phyloP scores from a whole-genome alignment of 2,797 vertebrate genomes.

The Heteromormyrus szaboi region DNA sequence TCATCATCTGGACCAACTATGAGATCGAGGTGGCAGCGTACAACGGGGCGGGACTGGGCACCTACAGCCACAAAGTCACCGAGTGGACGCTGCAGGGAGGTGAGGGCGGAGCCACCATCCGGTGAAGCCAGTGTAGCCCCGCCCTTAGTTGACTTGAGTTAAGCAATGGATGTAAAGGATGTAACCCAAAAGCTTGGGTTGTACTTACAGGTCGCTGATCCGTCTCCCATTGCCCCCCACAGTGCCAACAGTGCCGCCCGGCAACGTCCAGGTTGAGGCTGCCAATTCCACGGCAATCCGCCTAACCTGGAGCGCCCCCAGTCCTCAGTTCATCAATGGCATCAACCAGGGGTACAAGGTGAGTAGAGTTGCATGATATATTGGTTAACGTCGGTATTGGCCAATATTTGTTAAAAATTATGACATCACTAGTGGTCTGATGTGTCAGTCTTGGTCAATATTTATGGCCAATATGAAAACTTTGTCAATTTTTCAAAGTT shows the following conservation, averaged over 20 bases:
- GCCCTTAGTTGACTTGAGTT: background rate
- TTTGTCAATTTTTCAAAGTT: background rate
- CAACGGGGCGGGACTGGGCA: conserved; percentile 84
- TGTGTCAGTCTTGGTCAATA: background rate
- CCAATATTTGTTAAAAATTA: background rate
- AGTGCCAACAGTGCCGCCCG: conserved; percentile 94
- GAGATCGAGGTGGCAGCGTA: conserved; percentile 94
- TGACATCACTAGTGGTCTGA: background rate
- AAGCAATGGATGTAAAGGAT: background rate
- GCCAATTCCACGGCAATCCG: conserved; percentile 92
- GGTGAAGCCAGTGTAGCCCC: background rate
- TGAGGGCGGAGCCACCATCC: conserved; percentile 44
- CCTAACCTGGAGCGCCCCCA: conserved; percentile 95
- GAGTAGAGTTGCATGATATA: conserved; percentile 32
- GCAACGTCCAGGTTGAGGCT: conserved; percentile 81
- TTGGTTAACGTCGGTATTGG: background rate
- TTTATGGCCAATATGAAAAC: background rate
- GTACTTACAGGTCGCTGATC: background rate
- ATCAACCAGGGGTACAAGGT: conserved; percentile 99
- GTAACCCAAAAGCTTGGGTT: background rate
- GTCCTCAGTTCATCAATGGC: conserved; percentile 96
- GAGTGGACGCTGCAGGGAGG: conserved; percentile 98
- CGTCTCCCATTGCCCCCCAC: conserved; percentile 32
- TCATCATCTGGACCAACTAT: conserved; percentile 98
- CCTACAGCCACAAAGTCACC: conserved; percentile 88